phyloP scores from a whole-genome alignment of 2,797 vertebrate genomes.

The Knipowitschia caucasica region DNA sequence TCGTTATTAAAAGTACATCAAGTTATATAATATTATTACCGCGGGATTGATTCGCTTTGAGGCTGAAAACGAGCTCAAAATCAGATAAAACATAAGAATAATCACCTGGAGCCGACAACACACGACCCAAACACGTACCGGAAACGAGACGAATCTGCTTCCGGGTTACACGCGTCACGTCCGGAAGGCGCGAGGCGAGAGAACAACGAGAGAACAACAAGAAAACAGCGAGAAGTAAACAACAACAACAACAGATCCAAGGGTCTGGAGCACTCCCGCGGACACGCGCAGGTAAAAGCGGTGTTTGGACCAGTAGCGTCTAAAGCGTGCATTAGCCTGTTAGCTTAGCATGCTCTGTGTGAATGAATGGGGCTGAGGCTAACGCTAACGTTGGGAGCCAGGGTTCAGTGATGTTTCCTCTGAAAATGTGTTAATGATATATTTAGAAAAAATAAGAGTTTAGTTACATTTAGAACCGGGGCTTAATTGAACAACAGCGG shows the following conservation, averaged over 20 bases:
- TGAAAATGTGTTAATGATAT: too few relatives aligned
- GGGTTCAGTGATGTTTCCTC: too few relatives aligned
- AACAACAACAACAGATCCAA: neutral
- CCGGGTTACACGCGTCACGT: neutral
- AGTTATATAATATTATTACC: too few relatives aligned
- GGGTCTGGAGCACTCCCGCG: neutral
- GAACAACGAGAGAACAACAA: neutral
- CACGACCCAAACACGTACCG: neutral
- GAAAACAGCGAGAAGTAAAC: neutral
- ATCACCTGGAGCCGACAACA: neutral
- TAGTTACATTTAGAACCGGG: too few relatives aligned
- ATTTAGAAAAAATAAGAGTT: too few relatives aligned
- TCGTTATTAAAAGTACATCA: too few relatives aligned
- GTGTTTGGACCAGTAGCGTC: too few relatives aligned
- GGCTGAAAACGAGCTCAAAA: too few relatives aligned
- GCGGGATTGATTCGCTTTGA: too few relatives aligned
- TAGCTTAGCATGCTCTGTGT: neutral
- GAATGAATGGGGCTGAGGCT: neutral
- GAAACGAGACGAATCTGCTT: neutral
- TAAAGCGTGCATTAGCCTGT: neutral
- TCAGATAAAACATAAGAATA: neutral
- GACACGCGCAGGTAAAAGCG: slow-evolving; percentile 3
- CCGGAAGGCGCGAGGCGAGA: neutral
- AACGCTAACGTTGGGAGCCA: too few relatives aligned
- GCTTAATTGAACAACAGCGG: too few relatives aligned